These are phyloP conservation scores for Clarias laeviceps DNA, from an alignment of 2,797 vertebrate genomes.

Conservation along the genomic window DNA sequence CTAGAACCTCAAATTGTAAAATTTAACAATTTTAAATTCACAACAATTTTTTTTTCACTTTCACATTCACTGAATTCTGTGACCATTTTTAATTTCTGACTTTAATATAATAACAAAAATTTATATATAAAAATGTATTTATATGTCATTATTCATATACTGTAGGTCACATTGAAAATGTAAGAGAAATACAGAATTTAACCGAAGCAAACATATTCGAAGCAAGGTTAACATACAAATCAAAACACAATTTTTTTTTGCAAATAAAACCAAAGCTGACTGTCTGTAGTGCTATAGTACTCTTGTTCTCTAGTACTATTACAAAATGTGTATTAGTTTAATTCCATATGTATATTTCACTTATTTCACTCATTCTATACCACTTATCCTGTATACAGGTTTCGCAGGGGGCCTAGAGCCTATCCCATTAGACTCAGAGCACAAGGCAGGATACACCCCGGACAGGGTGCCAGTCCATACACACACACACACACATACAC, in stretches of 20 bases:
- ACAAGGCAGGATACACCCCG: too few species aligned
- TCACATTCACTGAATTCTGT: neutral
- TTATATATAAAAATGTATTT: neutral
- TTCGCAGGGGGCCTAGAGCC: too few species aligned
- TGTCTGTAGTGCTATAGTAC: neutral
- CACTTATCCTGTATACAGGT: too few species aligned
- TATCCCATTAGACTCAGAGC: too few species aligned
- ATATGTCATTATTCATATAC: neutral
- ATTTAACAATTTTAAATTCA: neutral
- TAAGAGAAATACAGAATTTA: neutral
- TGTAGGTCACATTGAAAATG: neutral
- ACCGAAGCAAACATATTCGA: neutral
- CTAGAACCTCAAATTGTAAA: neutral
- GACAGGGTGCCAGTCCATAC: too few species aligned
- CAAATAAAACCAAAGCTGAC: neutral
- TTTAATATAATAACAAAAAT: neutral
- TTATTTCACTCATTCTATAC: neutral
- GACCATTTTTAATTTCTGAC: neutral
- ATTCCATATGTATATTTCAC: neutral
- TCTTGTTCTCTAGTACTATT: neutral
- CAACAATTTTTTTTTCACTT: neutral
- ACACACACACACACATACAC: too few species aligned
- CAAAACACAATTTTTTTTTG: neutral
- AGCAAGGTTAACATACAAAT: neutral
- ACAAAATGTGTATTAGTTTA: too few species aligned